phyloP scores from a whole-genome alignment of 23 tunicate genomes.

The Oikopleura albicans region DNA sequence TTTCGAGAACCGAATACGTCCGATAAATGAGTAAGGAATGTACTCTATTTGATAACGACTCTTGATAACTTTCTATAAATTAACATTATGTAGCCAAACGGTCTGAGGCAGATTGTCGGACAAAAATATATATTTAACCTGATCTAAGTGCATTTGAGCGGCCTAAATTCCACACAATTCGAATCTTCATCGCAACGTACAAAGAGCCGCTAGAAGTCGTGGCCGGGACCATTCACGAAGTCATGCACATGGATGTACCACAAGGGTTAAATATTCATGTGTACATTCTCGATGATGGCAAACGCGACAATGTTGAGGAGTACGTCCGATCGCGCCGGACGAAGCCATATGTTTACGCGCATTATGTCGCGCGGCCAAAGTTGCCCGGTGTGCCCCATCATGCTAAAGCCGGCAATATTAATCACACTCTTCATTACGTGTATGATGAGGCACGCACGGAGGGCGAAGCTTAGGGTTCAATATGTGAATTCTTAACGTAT shows the following conservation, averaged over 20 bases:
- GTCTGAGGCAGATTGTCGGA: no score
- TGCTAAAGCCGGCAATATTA: constrained; percentile 95
- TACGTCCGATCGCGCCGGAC: constrained; percentile 72
- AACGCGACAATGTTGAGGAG: constrained; percentile 57
- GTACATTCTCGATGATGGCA: constrained; percentile 82
- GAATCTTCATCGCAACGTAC: constrained; percentile 91
- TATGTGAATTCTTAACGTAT: no score
- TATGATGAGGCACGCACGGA: constrained; percentile 71
- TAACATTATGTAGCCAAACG: no score
- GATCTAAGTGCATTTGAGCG: constrained; percentile 50
- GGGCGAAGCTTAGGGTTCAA: no score
- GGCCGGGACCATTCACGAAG: constrained; percentile 85
- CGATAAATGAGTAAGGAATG: no score
- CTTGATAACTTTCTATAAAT: no score
- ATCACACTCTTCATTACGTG: constrained; percentile 71
- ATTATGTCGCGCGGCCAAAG: constrained; percentile 77
- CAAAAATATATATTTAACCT: no score
- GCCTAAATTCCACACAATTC: constrained; percentile 68
- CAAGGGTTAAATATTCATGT: constrained; percentile 70
- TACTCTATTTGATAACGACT: no score
- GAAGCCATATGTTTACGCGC: constrained; percentile 56
- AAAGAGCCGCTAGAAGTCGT: constrained; percentile 96
- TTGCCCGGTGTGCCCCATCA: constrained; percentile 88
- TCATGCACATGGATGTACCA: constrained; percentile 88
- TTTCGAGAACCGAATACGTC: no score